Evolutionary conservation across 2,888 invertebrate genomes (phyloP).

Genomic region (Drosophila lutescens): DNA sequence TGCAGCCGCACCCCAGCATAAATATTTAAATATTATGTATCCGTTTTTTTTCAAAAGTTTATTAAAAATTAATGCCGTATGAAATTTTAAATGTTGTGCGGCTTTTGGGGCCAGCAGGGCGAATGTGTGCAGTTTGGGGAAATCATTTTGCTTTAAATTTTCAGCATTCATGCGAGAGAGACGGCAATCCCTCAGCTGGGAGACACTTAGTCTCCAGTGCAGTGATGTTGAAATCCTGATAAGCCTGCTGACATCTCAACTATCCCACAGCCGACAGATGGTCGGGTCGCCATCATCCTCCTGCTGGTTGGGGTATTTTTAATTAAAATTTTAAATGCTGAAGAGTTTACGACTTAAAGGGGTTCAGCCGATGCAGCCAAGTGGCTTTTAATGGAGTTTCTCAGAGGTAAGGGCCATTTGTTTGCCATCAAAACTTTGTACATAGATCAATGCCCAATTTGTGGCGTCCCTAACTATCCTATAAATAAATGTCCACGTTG

Average conservation of each 20-base stretch:
- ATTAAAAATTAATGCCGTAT: constrained; percentile 39
- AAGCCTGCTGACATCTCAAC: constrained; percentile 37
- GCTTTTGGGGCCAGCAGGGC: constrained; percentile 2
- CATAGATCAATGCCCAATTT: constrained; percentile 8
- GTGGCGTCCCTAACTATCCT: constrained; percentile 7
- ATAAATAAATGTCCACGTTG: constrained; percentile 16
- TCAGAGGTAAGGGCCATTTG: background rate
- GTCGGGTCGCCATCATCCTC: constrained; percentile 7
- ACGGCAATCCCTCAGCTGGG: constrained; percentile 28
- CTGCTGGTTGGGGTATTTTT: constrained; percentile 15
- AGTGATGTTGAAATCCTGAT: constrained; percentile 52
- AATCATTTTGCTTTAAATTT: constrained; percentile 12
- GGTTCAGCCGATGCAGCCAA: background rate
- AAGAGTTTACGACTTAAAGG: constrained; percentile 18
- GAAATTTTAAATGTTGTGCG: constrained; percentile 10
- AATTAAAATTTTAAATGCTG: constrained; percentile 45
- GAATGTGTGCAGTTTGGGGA: constrained; percentile 7
- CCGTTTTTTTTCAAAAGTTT: constrained; percentile 9
- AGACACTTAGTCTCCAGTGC: constrained; percentile 17
- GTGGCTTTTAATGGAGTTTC: constrained; percentile 15
- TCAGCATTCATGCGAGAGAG: background rate
- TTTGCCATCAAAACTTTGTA: constrained; percentile 2
- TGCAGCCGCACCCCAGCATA: constrained; percentile 41
- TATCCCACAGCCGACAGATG: constrained; percentile 18
- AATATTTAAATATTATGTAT: constrained; percentile 53